A percentile compares a stretch with the other conserved stretches of the same genome.
Conservation (phyloP, 2,113 vertebrate genomes). For the Spheniscus mendiculus region DNA sequence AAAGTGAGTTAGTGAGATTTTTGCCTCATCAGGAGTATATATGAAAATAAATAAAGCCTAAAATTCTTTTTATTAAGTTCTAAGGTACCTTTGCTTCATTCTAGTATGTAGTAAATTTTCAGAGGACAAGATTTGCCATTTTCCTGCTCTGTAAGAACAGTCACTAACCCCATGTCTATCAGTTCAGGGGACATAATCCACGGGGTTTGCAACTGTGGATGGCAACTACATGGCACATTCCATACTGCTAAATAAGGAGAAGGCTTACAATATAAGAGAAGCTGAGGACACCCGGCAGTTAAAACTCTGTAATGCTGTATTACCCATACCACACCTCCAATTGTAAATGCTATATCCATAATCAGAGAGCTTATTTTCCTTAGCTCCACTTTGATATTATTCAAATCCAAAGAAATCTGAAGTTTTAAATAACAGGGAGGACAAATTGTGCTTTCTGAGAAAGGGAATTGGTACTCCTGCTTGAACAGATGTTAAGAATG, state of each 20-base stretch:
- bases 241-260: background rate
- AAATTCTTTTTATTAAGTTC: background rate
- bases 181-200: background rate
- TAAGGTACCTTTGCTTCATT: background rate
- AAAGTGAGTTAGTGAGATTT: background rate
- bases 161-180: background rate
- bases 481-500: slow-evolving; percentile 65
- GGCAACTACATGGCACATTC: background rate
- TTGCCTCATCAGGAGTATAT: background rate
- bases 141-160: background rate
- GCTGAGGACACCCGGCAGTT: background rate
- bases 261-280: background rate
- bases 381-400: background rate
- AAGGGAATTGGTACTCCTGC: slow-evolving; percentile 39
- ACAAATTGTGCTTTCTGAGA: slow-evolving; percentile 61
- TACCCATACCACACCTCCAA: background rate
- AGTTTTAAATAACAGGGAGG: slow-evolving; percentile 51
- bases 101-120: background rate
- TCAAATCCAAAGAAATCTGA: slow-evolving; percentile 23
- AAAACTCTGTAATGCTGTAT: background rate
- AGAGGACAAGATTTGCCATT: background rate
- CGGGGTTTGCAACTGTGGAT: background rate
- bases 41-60: background rate
- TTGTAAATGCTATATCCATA: background rate
- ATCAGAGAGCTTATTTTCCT: background rate